Base-by-base conservation (phyloP, 2,888 invertebrate species). In the Thelaira solivaga region DNA sequence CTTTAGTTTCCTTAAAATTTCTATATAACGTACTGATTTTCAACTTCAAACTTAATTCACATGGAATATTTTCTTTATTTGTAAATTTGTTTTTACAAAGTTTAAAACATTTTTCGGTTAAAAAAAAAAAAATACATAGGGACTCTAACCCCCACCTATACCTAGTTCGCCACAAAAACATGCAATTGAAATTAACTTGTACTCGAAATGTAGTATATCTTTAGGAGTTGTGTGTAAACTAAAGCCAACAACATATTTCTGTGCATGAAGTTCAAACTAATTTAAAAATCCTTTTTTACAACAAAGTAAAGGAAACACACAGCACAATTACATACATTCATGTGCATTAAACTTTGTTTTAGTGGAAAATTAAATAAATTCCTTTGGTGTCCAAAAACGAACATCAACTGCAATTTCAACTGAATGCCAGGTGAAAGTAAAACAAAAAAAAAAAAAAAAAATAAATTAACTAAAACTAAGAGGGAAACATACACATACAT, bases 281-380 rank as follows among this genome's bases (percentile, higher is more conserved):
- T 64, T 72, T 62, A 47, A 72, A 64, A 72, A 55, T 22, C 55
- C n/a, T n/a, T n/a, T n/a, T 64, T 55, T 71, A 11, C 20, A 55
- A 72, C 72, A 64, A 72, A 64, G 47, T 55, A 64, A 72, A 72
- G 39, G 47, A 47, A 64, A 16, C 16, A 10, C 11, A 26, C 49
- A 31, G 41, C 45, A 36, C 16, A 31, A 13, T 8, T n/a, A 13
- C 39, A 16, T 4, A 39, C 31, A 59, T 26, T 11, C 24, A 22
- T 24, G 24, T 34, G 45, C 36, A 47, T 47, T 55, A 20, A 64
- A 64, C 53, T 45, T 34, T 57, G 65, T 67, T 51, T 67, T 45
- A 36, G 34, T 51, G 51, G 53, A 68, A 68, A 73, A 68, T 49
- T 72, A 64, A 73, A 73, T 62, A 62, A 77, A 77, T 57, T 73